These are phyloP conservation scores for Dipus sagitta DNA, from an alignment of 2,797 vertebrate genomes.

Conservation along the genomic window DNA sequence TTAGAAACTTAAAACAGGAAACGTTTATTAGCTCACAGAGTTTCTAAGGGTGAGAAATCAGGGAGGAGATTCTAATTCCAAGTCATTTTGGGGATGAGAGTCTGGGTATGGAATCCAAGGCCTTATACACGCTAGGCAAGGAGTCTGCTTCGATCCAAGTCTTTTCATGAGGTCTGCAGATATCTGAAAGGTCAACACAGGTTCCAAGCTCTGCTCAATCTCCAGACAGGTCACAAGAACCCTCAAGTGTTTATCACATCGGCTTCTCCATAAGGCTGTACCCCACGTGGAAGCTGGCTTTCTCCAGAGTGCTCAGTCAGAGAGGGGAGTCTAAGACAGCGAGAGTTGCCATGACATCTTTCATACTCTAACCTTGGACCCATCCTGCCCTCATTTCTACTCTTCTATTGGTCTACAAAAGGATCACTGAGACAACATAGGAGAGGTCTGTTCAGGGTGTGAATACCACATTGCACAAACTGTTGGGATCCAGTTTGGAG, in stretches of 20 bases:
- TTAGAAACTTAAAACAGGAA: neutral
- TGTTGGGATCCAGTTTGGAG: neutral
- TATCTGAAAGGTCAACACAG: neutral
- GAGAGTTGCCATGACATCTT: fast-evolving
- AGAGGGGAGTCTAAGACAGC: neutral
- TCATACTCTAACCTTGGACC: neutral
- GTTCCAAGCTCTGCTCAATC: neutral
- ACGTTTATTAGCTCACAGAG: neutral
- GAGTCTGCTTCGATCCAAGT: neutral
- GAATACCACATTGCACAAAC: too few species aligned
- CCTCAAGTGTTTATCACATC: too few species aligned
- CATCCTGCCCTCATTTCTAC: neutral
- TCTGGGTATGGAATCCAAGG: neutral
- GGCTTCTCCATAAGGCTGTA: neutral
- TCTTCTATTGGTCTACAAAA: neutral
- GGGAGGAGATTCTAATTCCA: neutral
- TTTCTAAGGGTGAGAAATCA: neutral
- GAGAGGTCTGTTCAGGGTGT: too few species aligned
- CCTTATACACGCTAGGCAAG: neutral
- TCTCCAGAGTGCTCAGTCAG: too few species aligned
- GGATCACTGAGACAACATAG: neutral
- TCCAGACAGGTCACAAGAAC: too few species aligned
- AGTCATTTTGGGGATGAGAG: neutral
- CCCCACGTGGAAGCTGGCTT: neutral
- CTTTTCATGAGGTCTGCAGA: neutral